These are phyloP conservation scores for Ormia ochracea DNA, from an alignment of 2,888 invertebrate genomes.

Conservation along the genomic window DNA sequence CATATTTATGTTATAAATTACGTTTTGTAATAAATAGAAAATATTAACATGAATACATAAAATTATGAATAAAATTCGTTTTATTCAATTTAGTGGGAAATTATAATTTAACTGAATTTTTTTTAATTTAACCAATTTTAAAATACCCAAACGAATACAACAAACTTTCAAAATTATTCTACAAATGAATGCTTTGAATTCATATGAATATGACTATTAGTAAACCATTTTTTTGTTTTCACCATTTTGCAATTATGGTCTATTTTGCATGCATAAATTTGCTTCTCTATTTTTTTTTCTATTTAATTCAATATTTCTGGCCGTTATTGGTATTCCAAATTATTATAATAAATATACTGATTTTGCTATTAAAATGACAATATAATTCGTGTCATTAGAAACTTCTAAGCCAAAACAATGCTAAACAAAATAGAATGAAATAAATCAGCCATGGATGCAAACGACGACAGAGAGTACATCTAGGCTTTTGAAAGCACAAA, in stretches of 20 bases:
- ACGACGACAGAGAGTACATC: not conserved
- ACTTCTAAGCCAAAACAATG: not conserved
- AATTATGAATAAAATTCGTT: no score
- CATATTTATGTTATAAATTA: no score
- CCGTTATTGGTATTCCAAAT: conserved; percentile 14
- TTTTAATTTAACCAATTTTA: not conserved
- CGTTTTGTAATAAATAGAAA: no score
- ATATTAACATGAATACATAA: no score
- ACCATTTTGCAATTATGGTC: not conserved
- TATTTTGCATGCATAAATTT: conserved; percentile 19
- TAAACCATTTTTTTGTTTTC: not conserved
- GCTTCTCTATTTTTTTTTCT: conserved; percentile 3
- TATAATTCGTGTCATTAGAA: not conserved
- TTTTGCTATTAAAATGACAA: conserved; percentile 46
- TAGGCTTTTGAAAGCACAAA: not conserved
- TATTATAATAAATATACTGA: conserved; percentile 5
- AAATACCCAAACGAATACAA: not conserved
- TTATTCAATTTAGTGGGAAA: no score
- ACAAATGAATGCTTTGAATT: not conserved
- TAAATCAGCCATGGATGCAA: not conserved
- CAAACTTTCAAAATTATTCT: not conserved
- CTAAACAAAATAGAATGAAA: not conserved
- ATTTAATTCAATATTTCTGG: conserved; percentile 27
- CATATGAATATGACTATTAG: not conserved
- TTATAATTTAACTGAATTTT: no score